Conservation (phyloP, 1,140 invertebrate species). For the Lysiphlebus fabarum region DNA sequence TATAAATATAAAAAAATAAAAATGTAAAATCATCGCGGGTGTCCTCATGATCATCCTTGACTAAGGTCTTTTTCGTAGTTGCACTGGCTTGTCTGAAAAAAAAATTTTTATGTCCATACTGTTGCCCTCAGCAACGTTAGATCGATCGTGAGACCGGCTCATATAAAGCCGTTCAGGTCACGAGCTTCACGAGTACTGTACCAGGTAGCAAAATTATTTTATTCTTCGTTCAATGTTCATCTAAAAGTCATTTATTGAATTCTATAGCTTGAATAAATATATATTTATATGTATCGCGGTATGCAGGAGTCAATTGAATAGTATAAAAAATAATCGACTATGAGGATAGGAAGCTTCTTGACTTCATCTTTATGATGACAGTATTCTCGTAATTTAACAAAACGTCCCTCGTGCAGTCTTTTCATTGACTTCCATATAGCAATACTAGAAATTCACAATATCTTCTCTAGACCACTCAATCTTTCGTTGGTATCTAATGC, state of each 20-base stretch:
- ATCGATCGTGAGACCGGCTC: slow-evolving; percentile 17
- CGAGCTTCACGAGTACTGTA: slow-evolving; percentile 14
- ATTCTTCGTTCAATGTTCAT: slow-evolving; percentile 2
- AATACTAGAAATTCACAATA: slow-evolving; percentile 1
- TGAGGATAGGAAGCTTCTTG: slow-evolving; percentile 1
- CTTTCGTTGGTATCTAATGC: background rate
- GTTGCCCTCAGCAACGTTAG: background rate
- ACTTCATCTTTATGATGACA: slow-evolving; percentile 19
- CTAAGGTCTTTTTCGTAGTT: background rate
- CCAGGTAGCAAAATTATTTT: slow-evolving; percentile 12
- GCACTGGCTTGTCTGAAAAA: background rate
- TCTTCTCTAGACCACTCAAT: slow-evolving; percentile 6
- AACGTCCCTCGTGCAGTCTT: slow-evolving; percentile 3
- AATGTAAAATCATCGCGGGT: slow-evolving; percentile 8
- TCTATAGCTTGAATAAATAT: background rate
- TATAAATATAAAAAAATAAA: background rate
- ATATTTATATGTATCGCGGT: too few species aligned
- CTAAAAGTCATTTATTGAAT: background rate
- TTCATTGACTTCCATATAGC: slow-evolving; percentile 4
- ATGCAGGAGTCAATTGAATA: slow-evolving; percentile 3
- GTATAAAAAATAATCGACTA: background rate
- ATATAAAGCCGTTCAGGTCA: slow-evolving; percentile 14
- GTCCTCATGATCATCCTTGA: slow-evolving; percentile 1
- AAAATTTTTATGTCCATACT: slow-evolving; percentile 5
- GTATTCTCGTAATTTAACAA: slow-evolving; percentile 7